Percentiles rank a stretch among this genome's conserved stretches.
These are phyloP conservation scores for Clarias fuscus DNA, from an alignment of 2,797 vertebrate species.

Conservation along the genomic window DNA sequence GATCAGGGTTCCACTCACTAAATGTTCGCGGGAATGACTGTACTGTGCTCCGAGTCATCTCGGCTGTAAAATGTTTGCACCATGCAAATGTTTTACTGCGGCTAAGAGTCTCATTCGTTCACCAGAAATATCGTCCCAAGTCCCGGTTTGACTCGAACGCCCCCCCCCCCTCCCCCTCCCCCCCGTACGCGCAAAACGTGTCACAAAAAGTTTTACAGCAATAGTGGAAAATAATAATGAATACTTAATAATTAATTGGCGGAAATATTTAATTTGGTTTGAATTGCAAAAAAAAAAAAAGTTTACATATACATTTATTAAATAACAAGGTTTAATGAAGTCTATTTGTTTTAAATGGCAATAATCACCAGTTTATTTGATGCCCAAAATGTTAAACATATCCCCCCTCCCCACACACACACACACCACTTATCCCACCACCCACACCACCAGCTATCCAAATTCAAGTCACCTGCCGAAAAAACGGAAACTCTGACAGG, in stretches of 20 bases:
- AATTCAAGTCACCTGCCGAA: neutral
- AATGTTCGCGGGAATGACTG: no score
- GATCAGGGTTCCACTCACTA: no score
- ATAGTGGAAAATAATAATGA: no score
- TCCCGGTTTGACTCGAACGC: no score
- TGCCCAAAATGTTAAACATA: neutral
- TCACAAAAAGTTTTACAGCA: neutral
- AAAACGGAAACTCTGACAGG: constrained; percentile 22
- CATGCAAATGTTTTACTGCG: no score
- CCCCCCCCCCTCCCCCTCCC: no score
- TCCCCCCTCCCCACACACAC: no score
- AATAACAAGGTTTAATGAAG: neutral
- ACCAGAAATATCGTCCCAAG: no score
- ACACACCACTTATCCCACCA: neutral
- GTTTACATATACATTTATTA: neutral
- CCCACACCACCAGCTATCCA: neutral
- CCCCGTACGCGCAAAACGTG: neutral
- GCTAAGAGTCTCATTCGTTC: no score
- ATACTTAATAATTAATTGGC: neutral
- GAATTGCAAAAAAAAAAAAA: neutral
- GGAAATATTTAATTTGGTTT: neutral
- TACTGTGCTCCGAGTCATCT: no score
- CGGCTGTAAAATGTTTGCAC: no score
- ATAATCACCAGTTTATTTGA: neutral
- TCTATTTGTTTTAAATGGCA: neutral